Evolutionary conservation across 2,888 invertebrate species (phyloP).

Genomic region (Tricholauxania praeusta): DNA sequence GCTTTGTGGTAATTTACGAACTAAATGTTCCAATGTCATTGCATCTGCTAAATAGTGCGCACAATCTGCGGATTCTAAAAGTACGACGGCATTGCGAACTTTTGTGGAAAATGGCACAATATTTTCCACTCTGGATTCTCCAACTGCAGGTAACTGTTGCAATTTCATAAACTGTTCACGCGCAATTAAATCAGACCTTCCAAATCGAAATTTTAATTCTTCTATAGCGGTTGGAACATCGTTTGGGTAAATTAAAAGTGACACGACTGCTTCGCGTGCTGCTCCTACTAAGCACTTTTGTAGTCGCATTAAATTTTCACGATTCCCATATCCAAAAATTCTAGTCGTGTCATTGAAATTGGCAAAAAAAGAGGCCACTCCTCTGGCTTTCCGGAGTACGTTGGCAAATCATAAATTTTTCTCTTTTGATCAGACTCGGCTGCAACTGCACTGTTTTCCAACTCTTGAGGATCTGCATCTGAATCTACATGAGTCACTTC

Average conservation of each 20-base stretch:
- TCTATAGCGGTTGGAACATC: constrained; percentile 33
- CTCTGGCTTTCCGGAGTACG: no score
- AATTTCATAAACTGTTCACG: constrained; percentile 28
- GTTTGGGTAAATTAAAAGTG: constrained; percentile 36
- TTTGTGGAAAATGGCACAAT: constrained; percentile 36
- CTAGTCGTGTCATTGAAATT: no score
- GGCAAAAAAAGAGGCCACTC: no score
- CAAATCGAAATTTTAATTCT: constrained; percentile 39
- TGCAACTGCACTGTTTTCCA: no score
- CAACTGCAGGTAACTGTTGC: constrained; percentile 25
- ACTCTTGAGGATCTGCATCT: no score
- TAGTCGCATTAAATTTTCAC: no score
- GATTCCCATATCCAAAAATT: no score
- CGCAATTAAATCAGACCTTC: constrained; percentile 38
- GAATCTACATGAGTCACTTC: no score
- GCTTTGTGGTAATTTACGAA: constrained; percentile 17
- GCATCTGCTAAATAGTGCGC: constrained; percentile 37
- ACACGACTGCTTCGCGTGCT: constrained; percentile 34
- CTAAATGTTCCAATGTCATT: constrained; percentile 34
- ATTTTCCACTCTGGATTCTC: constrained; percentile 7
- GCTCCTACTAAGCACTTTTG: no score
- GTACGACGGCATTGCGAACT: constrained; percentile 35
- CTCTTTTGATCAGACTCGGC: no score
- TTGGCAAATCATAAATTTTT: no score
- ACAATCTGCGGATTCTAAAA: constrained; percentile 36